Evolutionary conservation across 1,140 invertebrate species (phyloP).

Genomic region (Copidosoma floridanum): DNA sequence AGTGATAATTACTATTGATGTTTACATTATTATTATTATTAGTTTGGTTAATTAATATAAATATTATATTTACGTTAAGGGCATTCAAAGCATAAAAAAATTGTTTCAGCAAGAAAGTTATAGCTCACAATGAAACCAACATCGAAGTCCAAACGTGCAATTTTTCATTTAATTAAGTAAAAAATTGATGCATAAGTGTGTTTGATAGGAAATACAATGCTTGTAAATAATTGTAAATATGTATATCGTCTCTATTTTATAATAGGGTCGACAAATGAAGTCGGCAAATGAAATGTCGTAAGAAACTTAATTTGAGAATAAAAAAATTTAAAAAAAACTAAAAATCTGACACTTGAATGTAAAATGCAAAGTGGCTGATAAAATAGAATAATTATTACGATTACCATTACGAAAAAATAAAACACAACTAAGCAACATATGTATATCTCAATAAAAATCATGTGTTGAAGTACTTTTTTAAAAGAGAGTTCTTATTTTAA

Average conservation of each 20-base stretch:
- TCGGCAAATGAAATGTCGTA: conserved; percentile 48
- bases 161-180: conserved; percentile 51
- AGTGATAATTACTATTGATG: background rate
- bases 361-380: conserved; percentile 42
- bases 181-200: conserved; percentile 46
- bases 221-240: conserved; percentile 57
- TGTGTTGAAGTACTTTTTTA: conserved; percentile 59
- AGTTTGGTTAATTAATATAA: background rate
- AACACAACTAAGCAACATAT: conserved; percentile 54
- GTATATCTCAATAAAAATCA: conserved; percentile 58
- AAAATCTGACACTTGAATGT: conserved; percentile 32
- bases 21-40: background rate
- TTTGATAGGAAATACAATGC: conserved; percentile 42
- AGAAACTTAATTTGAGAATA: conserved; percentile 39
- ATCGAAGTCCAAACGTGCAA: conserved; percentile 57
- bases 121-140: conserved; percentile 53
- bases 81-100: conserved; percentile 8
- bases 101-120: conserved; percentile 27
- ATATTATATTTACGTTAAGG: conserved; percentile 9
- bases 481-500: conserved; percentile 42
- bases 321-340: too few species aligned
- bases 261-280: conserved; percentile 53
- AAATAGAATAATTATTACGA: conserved; percentile 54
- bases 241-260: conserved; percentile 58
- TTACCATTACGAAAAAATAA: conserved; percentile 47